These are phyloP conservation scores for Reticulitermes lucifugus DNA, from an alignment of 2,888 invertebrate genomes.

Conservation along the genomic window DNA sequence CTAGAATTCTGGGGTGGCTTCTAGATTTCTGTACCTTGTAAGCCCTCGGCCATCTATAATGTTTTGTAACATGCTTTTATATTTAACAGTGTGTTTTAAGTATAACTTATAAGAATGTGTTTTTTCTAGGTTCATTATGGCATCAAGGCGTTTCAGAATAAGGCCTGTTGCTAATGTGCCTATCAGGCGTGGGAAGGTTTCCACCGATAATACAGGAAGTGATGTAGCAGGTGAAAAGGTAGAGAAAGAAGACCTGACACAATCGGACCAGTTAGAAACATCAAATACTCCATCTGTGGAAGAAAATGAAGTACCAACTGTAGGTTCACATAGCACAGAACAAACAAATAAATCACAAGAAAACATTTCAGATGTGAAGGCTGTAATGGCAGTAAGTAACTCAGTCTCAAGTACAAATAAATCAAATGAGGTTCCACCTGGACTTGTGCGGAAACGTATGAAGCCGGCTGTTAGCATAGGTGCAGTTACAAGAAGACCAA, in stretches of 20 bases:
- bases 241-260: background rate
- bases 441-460: slow-evolving; percentile 33
- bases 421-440: background rate
- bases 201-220: background rate
- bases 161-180: slow-evolving; percentile 34
- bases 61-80: too few relatives aligned
- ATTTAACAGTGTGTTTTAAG: too few relatives aligned
- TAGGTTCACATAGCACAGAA: background rate
- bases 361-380: background rate
- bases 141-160: slow-evolving; percentile 26
- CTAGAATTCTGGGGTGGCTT: too few relatives aligned
- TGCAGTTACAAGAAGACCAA: slow-evolving; percentile 21
- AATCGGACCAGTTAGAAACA: background rate
- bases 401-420: background rate
- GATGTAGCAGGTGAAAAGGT: background rate
- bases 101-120: background rate
- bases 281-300: background rate
- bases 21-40: too few relatives aligned
- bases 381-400: background rate
- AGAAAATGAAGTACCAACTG: background rate
- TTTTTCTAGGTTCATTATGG: slow-evolving; percentile 12
- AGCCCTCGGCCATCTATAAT: too few relatives aligned
- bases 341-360: background rate
- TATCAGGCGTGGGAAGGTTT: slow-evolving; percentile 4
- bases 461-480: slow-evolving; percentile 44